phyloP scores from a whole-genome alignment of 2,888 invertebrate genomes.

The Cepaea hortensis region DNA sequence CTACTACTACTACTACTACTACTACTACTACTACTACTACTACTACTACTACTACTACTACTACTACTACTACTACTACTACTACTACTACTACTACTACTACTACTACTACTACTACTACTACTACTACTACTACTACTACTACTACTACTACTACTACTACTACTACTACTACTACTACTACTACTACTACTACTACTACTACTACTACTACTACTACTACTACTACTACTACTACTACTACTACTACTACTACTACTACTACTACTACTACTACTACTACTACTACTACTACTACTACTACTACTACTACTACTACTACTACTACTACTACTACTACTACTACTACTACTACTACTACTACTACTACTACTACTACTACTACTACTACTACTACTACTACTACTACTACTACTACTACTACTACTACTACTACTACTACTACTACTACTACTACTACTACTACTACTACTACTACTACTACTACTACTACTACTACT shows the following conservation, averaged over 20 bases:
- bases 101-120: slow-evolving; percentile 23
- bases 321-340: no score
- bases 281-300: no score
- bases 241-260: no score
- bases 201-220: no score
- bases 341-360: no score
- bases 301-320: no score
- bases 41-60: slow-evolving; percentile 16
- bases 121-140: slow-evolving; percentile 20
- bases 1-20: slow-evolving; percentile 23
- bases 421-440: slow-evolving; percentile 20
- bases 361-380: slow-evolving; percentile 21
- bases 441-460: slow-evolving; percentile 20
- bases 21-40: slow-evolving; percentile 18
- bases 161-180: no score
- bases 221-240: no score
- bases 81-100: slow-evolving; percentile 10
- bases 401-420: slow-evolving; percentile 6
- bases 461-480: slow-evolving; percentile 21
- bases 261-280: no score
- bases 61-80: slow-evolving; percentile 23
- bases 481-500: slow-evolving; percentile 23
- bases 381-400: slow-evolving; percentile 20
- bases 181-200: no score
- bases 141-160: no score